Evolutionary conservation across 2,797 vertebrate genomes (phyloP).

Genomic region (Mormyrus proboscirostris): DNA sequence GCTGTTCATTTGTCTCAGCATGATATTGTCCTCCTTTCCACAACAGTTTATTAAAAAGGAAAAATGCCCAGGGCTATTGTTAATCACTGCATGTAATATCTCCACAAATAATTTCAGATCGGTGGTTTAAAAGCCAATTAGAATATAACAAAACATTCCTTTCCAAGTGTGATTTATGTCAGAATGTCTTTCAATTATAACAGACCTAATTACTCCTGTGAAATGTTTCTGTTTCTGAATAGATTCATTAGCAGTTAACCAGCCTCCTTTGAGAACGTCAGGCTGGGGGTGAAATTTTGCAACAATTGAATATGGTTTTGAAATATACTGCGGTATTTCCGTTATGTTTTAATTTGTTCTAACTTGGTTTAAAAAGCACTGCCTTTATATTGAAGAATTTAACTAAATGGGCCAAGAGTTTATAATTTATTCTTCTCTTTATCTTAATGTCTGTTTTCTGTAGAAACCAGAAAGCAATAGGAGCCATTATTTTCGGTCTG

Average conservation of each 20-base stretch:
- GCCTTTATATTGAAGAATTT: background rate
- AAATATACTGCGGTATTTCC: background rate
- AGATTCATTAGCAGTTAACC: background rate
- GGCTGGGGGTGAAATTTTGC: background rate
- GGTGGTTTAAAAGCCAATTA: background rate
- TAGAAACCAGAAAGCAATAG: background rate
- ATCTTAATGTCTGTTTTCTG: background rate
- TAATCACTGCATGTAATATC: background rate
- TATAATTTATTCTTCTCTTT: background rate
- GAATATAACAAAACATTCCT: background rate
- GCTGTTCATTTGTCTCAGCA: background rate
- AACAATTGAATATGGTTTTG: background rate
- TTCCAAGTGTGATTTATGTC: slow-evolving; percentile 2
- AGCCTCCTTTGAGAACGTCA: background rate
- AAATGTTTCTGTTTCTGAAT: background rate
- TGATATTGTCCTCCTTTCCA: background rate
- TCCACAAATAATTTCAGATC: background rate
- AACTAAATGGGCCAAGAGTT: background rate
- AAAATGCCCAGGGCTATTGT: background rate
- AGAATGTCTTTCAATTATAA: background rate
- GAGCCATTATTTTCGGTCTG: background rate
- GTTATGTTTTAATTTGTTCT: background rate
- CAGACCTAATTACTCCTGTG: background rate
- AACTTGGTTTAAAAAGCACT: background rate
- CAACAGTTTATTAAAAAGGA: background rate